Evolutionary conservation across 1,140 invertebrate genomes (phyloP), one percentile per base, ranked within the genome.

Genomic region (Trypoxylus dichotomus): DNA sequence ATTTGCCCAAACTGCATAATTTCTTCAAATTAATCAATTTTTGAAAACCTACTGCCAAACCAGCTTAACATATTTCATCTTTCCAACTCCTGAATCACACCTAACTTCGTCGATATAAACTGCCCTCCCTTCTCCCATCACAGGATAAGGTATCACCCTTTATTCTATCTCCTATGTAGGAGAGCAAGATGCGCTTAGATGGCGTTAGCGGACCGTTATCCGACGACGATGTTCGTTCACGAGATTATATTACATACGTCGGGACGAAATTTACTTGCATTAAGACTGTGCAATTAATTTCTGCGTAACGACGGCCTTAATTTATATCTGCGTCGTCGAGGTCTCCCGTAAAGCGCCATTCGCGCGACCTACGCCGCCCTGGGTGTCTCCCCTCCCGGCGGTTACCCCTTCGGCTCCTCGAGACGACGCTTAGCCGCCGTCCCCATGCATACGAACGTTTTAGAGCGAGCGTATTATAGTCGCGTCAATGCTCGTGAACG

Each of bases 261-360:
- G 60, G 47, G 60, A 74, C 25, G 73, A 74, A 74, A 74, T 74
- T 74, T 74, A 74, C 73, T 74, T 74, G 73, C 73, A 74, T 19
- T 74, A 74, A 42, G 27, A 74, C 42, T 47, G 73, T 74, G 73
- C 73, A 74, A 74, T 74, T 74, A 74, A 74, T 74, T 74, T 74
- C 73, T 74, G 32, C 73, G 42, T 74, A 42, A 74, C 73, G 73
- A 41, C 37, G 32, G 42, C 21, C 60, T 68, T 68, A 68, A 68
- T 68, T 68, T 68, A 68, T 68, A 68, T 68, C 27, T 68, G 60
- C 60, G 21, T 29, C 60, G 60, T 68, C 60, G 60, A 68, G 60
- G 60, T 68, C 60, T 25, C 15, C 19, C 11, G 13, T 24, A 24
- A 29, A 25, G 60, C 60, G 24, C 60, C 15, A 68, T 68, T 68